phyloP scores from a whole-genome alignment of 1,140 invertebrate species.

The Dendrolimus punctatus region DNA sequence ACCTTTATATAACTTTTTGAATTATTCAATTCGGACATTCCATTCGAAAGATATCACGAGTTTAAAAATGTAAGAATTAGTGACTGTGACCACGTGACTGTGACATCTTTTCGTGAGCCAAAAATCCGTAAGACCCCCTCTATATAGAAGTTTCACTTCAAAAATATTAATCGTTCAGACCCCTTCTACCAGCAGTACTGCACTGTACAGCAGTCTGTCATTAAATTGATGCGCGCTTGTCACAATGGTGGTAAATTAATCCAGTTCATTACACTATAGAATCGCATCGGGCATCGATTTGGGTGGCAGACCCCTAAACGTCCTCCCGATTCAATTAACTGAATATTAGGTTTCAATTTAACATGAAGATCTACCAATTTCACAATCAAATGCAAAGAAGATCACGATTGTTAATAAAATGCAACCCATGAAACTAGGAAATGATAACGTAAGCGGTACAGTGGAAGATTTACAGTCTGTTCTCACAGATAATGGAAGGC shows the following conservation, averaged over 20 bases:
- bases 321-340: not conserved
- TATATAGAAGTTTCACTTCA: too few species aligned
- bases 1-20: too few species aligned
- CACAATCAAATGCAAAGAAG: not conserved
- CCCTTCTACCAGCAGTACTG: too few species aligned
- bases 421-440: constrained; percentile 7
- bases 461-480: constrained; percentile 21
- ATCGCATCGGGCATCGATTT: not conserved
- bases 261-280: constrained; percentile 4
- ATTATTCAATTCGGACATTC: too few species aligned
- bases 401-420: constrained; percentile 6
- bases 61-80: too few species aligned
- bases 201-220: not conserved
- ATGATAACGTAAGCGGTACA: constrained; percentile 17
- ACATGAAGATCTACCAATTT: not conserved
- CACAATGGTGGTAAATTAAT: not conserved
- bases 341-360: not conserved
- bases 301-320: not conserved
- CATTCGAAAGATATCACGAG: too few species aligned
- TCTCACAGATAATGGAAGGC: constrained; percentile 27
- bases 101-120: too few species aligned
- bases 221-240: constrained; percentile 12
- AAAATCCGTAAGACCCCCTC: too few species aligned
- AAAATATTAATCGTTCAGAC: too few species aligned
- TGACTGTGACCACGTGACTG: too few species aligned